Evolutionary conservation across 2,113 vertebrate genomes (phyloP), one percentile per base, ranked within the genome.

Genomic region (Fregata magnificens): DNA sequence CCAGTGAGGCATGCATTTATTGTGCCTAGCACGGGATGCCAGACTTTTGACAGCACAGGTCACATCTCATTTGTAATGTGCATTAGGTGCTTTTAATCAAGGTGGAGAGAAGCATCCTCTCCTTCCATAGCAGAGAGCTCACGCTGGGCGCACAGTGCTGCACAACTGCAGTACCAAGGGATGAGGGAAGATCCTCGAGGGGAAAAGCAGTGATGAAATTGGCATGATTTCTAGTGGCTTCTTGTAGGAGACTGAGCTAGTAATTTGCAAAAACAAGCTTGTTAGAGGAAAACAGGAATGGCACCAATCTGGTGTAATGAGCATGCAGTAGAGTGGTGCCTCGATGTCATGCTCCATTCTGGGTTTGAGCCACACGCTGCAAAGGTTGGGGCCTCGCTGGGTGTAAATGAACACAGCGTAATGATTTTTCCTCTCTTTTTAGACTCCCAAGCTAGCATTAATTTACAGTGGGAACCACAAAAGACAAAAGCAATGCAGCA

Each of bases 21-120:
- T 45, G 28, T 52, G 66, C 59, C 44, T 66, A 56, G 63, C 55
- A 82, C 2, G 2, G n/a, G 42, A 47, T 83, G 36, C 25, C 88
- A 86, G 78, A 59, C 36, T 67, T 96, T 31, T 85, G 88, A 95
- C 90, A 96, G 25, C 40, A 77, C 67, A 49, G 82, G 86, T 94
- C 86, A 97, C 80, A 72, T 79, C 86, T 91, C 79, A 58, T 95
- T 96, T 96, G 50, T 52, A 65, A 91, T 45, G 26, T 55, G 81
- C 80, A 34, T 93, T 65, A 86, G 53, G 76, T 92, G 58, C 73
- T 61, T 88, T 53, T 85, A 83, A 91, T 86, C 81, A 70, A 90
- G 87, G 62, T 22, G 11, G 22, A 80, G 15, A 38, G 16, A 56
- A 63, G 53, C 1, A 14, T 87, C 24, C 61, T 93, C 36, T 90